Evolutionary conservation across 2,797 vertebrate species (phyloP).

Genomic region (Thalassophryne amazonica): DNA sequence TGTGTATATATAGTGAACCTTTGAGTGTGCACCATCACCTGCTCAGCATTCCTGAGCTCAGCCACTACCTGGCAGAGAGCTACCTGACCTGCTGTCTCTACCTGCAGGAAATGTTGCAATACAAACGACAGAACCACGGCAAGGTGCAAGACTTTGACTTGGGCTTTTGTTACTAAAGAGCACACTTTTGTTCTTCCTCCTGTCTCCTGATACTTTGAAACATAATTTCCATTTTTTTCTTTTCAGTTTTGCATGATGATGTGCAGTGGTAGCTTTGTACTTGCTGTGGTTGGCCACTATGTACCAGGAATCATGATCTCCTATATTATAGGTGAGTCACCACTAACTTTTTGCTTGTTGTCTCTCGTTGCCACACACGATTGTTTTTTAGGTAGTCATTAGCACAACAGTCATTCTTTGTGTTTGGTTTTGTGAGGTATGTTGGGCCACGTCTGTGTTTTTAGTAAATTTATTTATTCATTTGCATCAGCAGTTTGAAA

Average conservation of each 20-base stretch:
- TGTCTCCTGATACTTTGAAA: not conserved
- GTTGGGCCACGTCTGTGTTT: too few species aligned
- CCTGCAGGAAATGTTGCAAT: constrained; percentile 91
- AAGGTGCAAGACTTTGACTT: constrained; percentile 77
- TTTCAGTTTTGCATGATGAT: constrained; percentile 90
- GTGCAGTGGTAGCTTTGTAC: constrained; percentile 86
- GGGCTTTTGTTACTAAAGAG: too few species aligned
- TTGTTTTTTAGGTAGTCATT: too few species aligned
- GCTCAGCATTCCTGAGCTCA: constrained; percentile 92
- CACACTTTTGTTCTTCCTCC: not conserved
- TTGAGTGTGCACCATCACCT: constrained; percentile 84
- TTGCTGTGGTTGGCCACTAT: constrained; percentile 92
- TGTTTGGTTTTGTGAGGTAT: too few species aligned
- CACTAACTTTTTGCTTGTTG: too few species aligned
- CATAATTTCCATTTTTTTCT: not conserved
- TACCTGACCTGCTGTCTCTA: constrained; percentile 92
- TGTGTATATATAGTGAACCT: constrained; percentile 73
- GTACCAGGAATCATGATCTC: constrained; percentile 99
- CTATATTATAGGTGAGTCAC: constrained; percentile 91
- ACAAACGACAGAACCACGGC: constrained; percentile 93
- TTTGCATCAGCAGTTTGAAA: too few species aligned
- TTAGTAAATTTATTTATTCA: too few species aligned
- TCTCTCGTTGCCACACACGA: too few species aligned
- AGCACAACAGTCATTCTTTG: too few species aligned
- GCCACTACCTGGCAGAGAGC: constrained; percentile 94